These are phyloP conservation scores for Lytechinus variegatus DNA, from an alignment of 35 echinoderm and acorn worm species.

Conservation along the genomic window DNA sequence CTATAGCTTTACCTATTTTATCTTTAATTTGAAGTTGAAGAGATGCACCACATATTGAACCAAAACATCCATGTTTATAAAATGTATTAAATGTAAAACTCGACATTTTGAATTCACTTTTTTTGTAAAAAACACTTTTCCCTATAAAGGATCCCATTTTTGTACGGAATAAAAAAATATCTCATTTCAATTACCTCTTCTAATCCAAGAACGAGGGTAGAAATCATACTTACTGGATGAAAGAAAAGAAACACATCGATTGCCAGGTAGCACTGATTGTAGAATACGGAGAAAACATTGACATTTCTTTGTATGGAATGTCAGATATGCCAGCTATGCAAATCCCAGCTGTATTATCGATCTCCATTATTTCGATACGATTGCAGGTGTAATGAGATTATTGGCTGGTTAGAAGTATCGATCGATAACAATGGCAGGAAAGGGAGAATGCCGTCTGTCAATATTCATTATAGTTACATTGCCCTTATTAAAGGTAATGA, in stretches of 20 bases:
- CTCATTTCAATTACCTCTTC: no score
- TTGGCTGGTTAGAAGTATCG: background rate
- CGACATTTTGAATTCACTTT: no score
- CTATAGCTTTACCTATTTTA: no score
- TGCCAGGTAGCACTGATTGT: background rate
- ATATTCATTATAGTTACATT: background rate
- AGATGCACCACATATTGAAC: no score
- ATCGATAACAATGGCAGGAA: background rate
- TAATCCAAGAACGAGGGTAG: background rate
- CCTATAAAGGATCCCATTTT: no score
- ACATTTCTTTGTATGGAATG: background rate
- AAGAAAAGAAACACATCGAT: background rate
- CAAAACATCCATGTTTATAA: no score
- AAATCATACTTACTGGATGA: background rate
- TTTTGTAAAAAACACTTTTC: no score
- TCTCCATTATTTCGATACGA: background rate
- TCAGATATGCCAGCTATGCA: background rate
- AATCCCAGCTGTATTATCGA: background rate
- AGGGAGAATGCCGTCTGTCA: background rate
- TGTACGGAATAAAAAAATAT: no score
- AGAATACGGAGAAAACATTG: background rate
- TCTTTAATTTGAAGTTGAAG: no score
- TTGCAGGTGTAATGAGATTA: background rate
- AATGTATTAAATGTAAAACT: no score
- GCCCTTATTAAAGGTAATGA: background rate